Conservation (phyloP, 2,888 invertebrate genomes). For the Pyralis farinalis region DNA sequence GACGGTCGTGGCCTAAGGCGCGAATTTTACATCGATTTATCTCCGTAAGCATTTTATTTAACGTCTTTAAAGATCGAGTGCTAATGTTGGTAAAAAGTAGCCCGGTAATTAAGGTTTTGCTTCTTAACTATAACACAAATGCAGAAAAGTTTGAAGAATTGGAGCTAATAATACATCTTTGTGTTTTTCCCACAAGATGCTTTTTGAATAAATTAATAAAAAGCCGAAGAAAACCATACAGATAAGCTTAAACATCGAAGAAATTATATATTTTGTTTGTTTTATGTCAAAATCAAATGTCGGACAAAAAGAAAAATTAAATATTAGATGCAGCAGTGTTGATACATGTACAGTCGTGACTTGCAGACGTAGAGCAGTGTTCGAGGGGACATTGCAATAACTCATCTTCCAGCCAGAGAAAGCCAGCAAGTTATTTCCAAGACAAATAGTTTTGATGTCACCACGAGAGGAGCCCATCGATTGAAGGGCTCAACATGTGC, state of each 20-base stretch:
- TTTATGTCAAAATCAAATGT: not conserved
- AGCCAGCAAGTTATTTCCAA: slow-evolving; percentile 68
- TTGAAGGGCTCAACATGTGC: slow-evolving; percentile 57
- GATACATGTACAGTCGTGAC: slow-evolving; percentile 44
- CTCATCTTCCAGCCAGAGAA: slow-evolving; percentile 46
- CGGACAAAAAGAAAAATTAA: not conserved
- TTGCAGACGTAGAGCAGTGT: slow-evolving; percentile 42
- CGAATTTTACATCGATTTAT: slow-evolving; percentile 61
- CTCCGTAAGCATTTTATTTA: slow-evolving; percentile 55
- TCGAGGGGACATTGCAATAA: slow-evolving; percentile 53
- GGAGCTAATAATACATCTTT: slow-evolving; percentile 4
- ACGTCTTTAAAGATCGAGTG: slow-evolving; percentile 37
- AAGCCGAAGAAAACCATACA: too few species aligned
- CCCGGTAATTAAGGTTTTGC: slow-evolving; percentile 11
- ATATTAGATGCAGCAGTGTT: slow-evolving; percentile 10
- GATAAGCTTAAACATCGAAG: too few species aligned
- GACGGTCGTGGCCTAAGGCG: slow-evolving; percentile 54
- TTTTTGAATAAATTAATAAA: too few species aligned
- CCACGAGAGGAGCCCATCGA: slow-evolving; percentile 52
- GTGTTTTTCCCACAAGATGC: slow-evolving; percentile 7
- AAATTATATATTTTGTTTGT: not conserved
- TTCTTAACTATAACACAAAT: slow-evolving; percentile 11
- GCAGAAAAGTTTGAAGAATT: slow-evolving; percentile 7
- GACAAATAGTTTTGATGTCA: slow-evolving; percentile 72
- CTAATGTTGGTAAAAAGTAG: slow-evolving; percentile 21